A percentile compares a stretch with the other conserved stretches of the same genome.
These are phyloP conservation scores for Noctilio leporinus DNA, from an alignment of 2,113 vertebrate species.

Conservation along the genomic window DNA sequence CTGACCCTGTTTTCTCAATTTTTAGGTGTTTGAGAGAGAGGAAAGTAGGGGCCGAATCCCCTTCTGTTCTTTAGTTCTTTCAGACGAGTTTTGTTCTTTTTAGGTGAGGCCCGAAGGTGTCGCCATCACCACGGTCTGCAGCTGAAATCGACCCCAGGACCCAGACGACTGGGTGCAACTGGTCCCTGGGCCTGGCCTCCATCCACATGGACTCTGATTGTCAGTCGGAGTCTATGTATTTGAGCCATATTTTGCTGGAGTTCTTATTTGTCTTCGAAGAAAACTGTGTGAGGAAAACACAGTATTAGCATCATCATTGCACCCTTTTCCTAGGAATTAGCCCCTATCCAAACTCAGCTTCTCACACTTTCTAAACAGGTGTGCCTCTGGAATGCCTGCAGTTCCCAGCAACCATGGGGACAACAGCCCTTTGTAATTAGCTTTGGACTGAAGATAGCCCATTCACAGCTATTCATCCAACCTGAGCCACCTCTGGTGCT, in stretches of 20 bases:
- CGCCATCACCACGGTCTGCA: too few relatives aligned
- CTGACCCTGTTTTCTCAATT: neutral
- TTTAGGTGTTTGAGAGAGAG: neutral
- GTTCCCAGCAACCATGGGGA: neutral
- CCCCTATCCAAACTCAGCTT: neutral
- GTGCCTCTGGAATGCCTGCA: neutral
- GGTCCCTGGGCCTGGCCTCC: neutral
- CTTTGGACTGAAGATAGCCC: slow-evolving; percentile 1
- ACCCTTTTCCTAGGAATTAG: neutral
- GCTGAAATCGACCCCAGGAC: neutral
- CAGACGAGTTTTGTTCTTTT: neutral
- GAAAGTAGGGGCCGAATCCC: neutral
- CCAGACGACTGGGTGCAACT: too few relatives aligned
- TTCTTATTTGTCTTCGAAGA: neutral
- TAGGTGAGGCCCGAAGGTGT: neutral
- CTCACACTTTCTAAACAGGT: neutral
- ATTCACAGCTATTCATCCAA: neutral
- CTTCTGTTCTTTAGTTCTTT: neutral
- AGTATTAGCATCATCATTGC: neutral
- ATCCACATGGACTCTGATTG: neutral
- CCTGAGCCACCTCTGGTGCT: neutral
- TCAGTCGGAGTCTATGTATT: neutral
- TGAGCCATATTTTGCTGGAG: neutral
- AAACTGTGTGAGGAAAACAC: neutral
- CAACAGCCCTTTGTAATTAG: neutral